Evolutionary conservation across 2,797 vertebrate genomes (phyloP), one percentile per base, ranked within the genome.

Genomic region (Anabas testudineus): DNA sequence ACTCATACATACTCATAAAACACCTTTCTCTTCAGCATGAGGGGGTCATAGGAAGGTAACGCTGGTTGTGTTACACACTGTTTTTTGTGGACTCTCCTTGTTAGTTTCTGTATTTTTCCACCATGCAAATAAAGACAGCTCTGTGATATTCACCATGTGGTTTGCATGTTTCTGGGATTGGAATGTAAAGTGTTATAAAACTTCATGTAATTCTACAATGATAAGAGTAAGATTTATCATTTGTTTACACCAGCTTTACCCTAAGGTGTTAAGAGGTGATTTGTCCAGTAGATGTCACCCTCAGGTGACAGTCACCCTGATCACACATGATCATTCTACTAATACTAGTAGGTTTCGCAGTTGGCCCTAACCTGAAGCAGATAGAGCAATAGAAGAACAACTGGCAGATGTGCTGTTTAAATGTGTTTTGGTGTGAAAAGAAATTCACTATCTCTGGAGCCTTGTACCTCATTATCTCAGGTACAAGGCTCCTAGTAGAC

Each of bases 61-160:
- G 7, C 22, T 74, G 5, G 78, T 71, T 63, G 76, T 21, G 54
- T 86, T 69, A 62, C 73, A 43, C 47, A 41, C 45, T 43, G 15
- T 53, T 1, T 28, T 64, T 47, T 74, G 75, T 12, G 9, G 12
- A 42, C 18, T 45, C 37, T 73, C 46, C 22, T 63, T 66, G 34
- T 83, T 76, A 22, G 68, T 87, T 59, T 74, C 65, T 79, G 43
- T 89, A 63, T 84, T 72, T 91, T 80, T 73, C 34, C 88, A 87
- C 56, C 36, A 34, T 82, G 83, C 89, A 74, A 93, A 91, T 92
- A 92, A 93, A 92, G 41, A 71, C 46, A 52, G 78, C 37, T 72
- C 46, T 80, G 72, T 78, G 67, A 71, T 80, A 67, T 69, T 62
- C 39, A 71, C 19, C 43, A 22, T 21, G 18, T 22, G 4, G 22